Conservation (phyloP, 2,797 vertebrate genomes). For the Triplophysa bombifrons region DNA sequence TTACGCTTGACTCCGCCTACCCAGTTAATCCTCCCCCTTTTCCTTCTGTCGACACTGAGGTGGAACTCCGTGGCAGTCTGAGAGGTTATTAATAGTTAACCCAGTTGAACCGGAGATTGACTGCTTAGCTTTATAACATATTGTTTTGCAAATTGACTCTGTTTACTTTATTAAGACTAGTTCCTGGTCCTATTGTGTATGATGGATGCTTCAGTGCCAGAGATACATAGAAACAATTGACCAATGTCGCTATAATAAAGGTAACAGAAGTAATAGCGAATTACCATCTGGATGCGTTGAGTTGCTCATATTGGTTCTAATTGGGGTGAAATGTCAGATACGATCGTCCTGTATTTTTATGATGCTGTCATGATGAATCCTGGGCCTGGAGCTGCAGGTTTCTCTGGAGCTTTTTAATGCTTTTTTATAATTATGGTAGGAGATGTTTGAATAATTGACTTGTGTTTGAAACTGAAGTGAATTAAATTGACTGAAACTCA, state of each 20-base stretch:
- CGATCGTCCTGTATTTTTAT: neutral
- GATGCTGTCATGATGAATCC: neutral
- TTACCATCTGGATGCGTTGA: neutral
- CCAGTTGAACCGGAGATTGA: neutral
- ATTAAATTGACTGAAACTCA: neutral
- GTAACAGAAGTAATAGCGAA: neutral
- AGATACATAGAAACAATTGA: neutral
- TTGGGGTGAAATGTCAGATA: neutral
- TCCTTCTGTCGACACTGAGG: neutral
- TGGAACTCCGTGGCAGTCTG: neutral
- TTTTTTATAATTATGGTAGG: neutral
- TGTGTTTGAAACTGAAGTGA: neutral
- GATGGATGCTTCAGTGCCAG: neutral
- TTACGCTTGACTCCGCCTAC: slow-evolving; percentile 57
- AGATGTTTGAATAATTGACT: neutral
- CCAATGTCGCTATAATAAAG: neutral
- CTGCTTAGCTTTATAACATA: neutral
- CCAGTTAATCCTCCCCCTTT: slow-evolving; percentile 61
- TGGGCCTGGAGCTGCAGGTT: neutral
- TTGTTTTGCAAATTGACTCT: neutral
- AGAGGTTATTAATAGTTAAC: slow-evolving; percentile 1
- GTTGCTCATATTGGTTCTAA: neutral
- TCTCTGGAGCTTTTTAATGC: neutral
- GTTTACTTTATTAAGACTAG: neutral
- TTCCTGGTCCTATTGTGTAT: neutral